Percentiles rank a stretch among this genome's conserved stretches.
These are phyloP conservation scores for Iphiclides podalirius DNA, from an alignment of 2,888 invertebrate genomes.

Conservation along the genomic window DNA sequence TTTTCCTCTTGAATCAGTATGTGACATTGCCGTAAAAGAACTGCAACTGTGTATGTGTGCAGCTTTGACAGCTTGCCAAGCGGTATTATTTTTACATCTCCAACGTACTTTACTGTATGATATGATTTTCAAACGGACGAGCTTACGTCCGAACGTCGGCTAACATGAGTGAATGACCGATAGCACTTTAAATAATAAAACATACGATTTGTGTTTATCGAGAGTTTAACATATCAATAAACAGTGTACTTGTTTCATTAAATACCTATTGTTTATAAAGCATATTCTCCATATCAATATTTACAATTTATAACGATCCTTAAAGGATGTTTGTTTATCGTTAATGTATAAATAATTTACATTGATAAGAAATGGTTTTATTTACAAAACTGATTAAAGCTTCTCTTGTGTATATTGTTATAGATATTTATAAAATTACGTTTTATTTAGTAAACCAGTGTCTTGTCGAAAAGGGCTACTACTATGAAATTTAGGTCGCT, in stretches of 20 bases:
- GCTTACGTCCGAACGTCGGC: constrained; percentile 25
- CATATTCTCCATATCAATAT: constrained; percentile 12
- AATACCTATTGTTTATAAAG: not conserved
- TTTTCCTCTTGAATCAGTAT: constrained; percentile 41
- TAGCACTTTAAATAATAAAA: constrained; percentile 41
- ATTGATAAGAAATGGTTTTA: constrained; percentile 16
- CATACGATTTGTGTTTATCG: not conserved
- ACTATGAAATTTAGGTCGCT: too few species aligned
- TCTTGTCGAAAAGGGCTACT: too few species aligned
- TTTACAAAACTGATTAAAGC: constrained; percentile 7
- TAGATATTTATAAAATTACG: too few species aligned
- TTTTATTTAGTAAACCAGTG: too few species aligned
- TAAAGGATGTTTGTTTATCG: constrained; percentile 19
- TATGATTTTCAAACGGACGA: constrained; percentile 38
- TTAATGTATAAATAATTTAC: constrained; percentile 13
- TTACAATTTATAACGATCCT: constrained; percentile 15
- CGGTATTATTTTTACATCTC: constrained; percentile 43
- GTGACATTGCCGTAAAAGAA: constrained; percentile 36
- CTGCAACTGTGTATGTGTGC: constrained; percentile 31
- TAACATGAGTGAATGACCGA: constrained; percentile 57
- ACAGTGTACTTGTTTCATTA: not conserved
- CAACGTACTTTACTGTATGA: constrained; percentile 28
- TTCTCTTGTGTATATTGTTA: not conserved
- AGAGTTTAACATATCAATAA: constrained; percentile 1
- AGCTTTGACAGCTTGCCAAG: constrained; percentile 59